phyloP scores from a whole-genome alignment of 2,888 invertebrate genomes.

The Lycophotia porphyrea region DNA sequence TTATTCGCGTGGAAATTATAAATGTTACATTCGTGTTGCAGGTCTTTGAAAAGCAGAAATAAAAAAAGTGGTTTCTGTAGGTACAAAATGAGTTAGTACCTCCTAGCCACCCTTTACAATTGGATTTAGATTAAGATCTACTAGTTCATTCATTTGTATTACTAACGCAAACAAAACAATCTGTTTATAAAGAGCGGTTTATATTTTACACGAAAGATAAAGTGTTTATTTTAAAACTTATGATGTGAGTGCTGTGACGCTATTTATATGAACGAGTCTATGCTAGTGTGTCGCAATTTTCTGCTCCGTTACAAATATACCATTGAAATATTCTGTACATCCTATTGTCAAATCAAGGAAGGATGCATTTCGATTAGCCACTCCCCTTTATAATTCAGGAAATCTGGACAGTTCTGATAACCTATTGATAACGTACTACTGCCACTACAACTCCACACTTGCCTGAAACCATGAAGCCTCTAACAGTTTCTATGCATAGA shows the following conservation, averaged over 20 bases:
- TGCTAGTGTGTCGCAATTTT: constrained; percentile 15
- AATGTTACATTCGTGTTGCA: neutral
- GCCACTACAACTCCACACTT: neutral
- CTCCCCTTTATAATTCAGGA: neutral
- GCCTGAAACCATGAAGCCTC: neutral
- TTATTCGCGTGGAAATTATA: constrained; percentile 14
- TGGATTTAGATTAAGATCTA: neutral
- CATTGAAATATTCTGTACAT: neutral
- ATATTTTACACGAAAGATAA: constrained; percentile 29
- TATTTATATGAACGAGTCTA: constrained; percentile 38
- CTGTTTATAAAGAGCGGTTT: constrained; percentile 25
- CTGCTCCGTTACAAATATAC: neutral
- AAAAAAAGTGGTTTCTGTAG: neutral
- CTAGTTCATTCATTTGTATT: constrained; percentile 16
- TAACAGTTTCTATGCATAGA: neutral
- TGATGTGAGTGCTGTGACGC: constrained; percentile 34
- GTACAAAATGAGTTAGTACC: neutral
- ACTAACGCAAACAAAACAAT: constrained; percentile 14
- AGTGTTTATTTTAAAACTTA: constrained; percentile 44
- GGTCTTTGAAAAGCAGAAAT: constrained; percentile 9
- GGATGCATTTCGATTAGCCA: neutral
- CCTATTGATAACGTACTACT: neutral
- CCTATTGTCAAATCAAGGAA: neutral
- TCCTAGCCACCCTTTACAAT: neutral
- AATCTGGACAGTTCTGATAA: neutral